Conservation (phyloP, 2,113 vertebrate genomes). For the Haliaeetus leucogaster region DNA sequence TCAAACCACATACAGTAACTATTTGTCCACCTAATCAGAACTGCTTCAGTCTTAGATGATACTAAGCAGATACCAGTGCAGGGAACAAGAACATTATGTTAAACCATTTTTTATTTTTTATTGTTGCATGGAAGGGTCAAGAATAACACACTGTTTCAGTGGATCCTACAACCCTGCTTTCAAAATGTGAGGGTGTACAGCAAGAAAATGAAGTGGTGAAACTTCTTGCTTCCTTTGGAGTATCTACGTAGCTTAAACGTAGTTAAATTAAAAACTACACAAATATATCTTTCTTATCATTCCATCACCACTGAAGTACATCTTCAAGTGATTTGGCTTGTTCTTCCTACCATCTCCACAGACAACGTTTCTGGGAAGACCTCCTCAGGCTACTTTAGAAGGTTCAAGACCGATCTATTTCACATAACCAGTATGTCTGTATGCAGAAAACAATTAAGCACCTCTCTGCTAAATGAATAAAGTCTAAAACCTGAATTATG, state of each 20-base stretch:
- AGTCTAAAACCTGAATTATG: neutral
- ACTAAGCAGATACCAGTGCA: neutral
- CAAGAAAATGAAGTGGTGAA: neutral
- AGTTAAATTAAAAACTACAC: neutral
- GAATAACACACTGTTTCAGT: neutral
- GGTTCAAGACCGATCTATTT: neutral
- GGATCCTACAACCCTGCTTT: neutral
- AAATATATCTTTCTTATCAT: neutral
- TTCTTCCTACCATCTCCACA: neutral
- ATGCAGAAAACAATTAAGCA: neutral
- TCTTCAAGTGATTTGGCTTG: neutral
- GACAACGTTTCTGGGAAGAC: neutral
- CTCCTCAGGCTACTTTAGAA: neutral
- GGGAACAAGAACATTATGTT: neutral
- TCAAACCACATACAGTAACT: neutral
- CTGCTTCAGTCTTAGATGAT: neutral
- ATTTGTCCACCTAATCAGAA: neutral
- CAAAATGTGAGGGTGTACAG: neutral
- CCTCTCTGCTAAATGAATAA: neutral
- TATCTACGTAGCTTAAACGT: neutral
- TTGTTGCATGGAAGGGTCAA: neutral
- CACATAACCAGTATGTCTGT: neutral
- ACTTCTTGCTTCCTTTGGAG: neutral
- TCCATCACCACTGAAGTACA: neutral
- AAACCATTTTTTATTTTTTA: neutral